Percentiles rank a stretch among this genome's conserved stretches.
Conservation (phyloP, 1,140 invertebrate species). For the Hylaeus volcanicus region DNA sequence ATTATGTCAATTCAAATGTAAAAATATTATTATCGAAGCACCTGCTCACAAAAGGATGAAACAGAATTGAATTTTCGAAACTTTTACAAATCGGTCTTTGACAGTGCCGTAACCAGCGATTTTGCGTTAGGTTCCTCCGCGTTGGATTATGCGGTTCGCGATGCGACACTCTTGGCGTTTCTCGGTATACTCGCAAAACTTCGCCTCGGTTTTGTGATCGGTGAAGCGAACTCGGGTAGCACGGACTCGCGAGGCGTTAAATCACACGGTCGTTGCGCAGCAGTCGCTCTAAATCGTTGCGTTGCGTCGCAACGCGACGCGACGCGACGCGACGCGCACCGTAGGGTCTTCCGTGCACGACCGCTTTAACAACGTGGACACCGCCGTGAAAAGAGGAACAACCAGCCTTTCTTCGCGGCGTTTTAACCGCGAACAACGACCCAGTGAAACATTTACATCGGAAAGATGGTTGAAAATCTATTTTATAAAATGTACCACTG, state of each 20-base stretch:
- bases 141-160: constrained; percentile 25
- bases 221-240: constrained; percentile 1
- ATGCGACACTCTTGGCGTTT: constrained; percentile 10
- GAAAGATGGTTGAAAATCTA: too few relatives aligned
- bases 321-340: constrained; percentile 9
- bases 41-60: too few relatives aligned
- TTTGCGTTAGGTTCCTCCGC: constrained; percentile 24
- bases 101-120: constrained; percentile 20
- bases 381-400: background rate
- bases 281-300: background rate
- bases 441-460: too few relatives aligned
- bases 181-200: constrained; percentile 12
- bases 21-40: background rate
- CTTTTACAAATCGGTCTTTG: too few relatives aligned
- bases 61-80: too few relatives aligned
- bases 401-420: background rate
- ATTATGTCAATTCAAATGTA: too few relatives aligned
- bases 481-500: too few relatives aligned
- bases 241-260: background rate
- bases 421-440: background rate
- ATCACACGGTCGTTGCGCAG: constrained; percentile 28
- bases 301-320: constrained; percentile 6
- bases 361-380: constrained; percentile 13
- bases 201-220: constrained; percentile 9
- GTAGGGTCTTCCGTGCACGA: constrained; percentile 17